These are phyloP conservation scores for Canis aureus DNA, from an alignment of 2,113 vertebrate species.

Conservation along the genomic window DNA sequence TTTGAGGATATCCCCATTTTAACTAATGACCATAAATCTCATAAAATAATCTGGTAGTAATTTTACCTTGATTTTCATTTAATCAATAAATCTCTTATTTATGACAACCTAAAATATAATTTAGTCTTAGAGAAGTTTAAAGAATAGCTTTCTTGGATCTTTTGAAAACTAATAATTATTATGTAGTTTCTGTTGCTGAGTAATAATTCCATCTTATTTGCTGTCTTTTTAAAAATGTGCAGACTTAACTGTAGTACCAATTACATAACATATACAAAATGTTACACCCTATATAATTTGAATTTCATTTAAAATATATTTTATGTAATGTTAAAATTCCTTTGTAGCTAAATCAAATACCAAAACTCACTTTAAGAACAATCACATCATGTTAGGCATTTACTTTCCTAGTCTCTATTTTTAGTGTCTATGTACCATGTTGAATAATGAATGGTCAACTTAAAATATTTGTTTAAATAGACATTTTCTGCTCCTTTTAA, in stretches of 20 bases:
- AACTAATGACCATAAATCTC: constrained; percentile 79
- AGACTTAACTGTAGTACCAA: constrained; percentile 85
- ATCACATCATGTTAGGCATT: constrained; percentile 84
- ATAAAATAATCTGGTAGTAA: constrained; percentile 57
- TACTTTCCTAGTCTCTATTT: constrained; percentile 86
- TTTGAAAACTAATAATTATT: constrained; percentile 75
- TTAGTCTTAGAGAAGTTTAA: constrained; percentile 83
- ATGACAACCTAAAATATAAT: constrained; percentile 85
- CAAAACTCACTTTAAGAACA: constrained; percentile 79
- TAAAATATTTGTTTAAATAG: constrained; percentile 86
- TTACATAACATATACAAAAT: constrained; percentile 86
- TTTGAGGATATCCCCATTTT: constrained; percentile 61
- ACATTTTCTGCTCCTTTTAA: constrained; percentile 86
- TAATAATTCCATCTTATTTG: constrained; percentile 84
- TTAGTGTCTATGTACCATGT: constrained; percentile 82
- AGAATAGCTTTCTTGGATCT: constrained; percentile 66
- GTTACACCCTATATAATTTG: constrained; percentile 84
- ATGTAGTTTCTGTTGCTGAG: constrained; percentile 84
- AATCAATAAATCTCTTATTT: constrained; percentile 86
- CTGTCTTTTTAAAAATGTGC: constrained; percentile 79
- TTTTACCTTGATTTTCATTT: constrained; percentile 87
- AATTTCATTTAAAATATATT: constrained; percentile 88
- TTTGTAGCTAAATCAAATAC: constrained; percentile 86
- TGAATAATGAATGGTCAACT: constrained; percentile 80
- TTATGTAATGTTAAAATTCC: constrained; percentile 88